Conservation (phyloP, 2,113 vertebrate species). For the Melierax canorus region DNA sequence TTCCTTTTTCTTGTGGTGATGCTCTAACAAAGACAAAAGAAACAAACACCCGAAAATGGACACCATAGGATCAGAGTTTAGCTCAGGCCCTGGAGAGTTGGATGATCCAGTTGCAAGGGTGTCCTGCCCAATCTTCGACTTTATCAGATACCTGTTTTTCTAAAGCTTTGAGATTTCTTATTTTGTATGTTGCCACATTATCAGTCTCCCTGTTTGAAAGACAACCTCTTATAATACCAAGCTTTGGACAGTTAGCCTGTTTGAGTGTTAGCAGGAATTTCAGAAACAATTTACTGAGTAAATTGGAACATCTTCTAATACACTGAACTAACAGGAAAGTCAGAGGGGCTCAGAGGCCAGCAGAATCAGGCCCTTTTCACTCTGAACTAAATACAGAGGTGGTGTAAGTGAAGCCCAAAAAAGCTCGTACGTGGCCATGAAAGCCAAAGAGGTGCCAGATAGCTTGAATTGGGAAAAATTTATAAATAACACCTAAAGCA, state of each 20-base stretch:
- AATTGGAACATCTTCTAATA: background rate
- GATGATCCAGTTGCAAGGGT: background rate
- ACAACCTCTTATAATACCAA: background rate
- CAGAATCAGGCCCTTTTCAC: background rate
- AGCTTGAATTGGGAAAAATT: background rate
- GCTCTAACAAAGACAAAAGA: background rate
- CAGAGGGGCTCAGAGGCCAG: background rate
- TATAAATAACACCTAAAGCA: background rate
- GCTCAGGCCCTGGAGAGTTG: background rate
- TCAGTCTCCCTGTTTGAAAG: background rate
- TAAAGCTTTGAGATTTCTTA: background rate
- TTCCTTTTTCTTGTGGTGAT: background rate
- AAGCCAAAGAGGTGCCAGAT: background rate
- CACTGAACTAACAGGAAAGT: background rate
- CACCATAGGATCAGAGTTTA: background rate
- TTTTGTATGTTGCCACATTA: background rate
- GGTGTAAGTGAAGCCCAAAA: background rate
- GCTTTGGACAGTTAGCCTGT: background rate
- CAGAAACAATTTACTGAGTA: background rate
- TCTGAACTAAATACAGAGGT: background rate
- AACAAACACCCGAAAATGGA: background rate
- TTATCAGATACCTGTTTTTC: background rate
- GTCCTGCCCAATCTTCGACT: background rate
- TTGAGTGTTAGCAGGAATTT: background rate
- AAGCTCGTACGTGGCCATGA: accelerated